Percentiles rank a stretch among this genome's conserved stretches.
phyloP scores from a whole-genome alignment of 2,888 invertebrate species.

The Leucania comma region DNA sequence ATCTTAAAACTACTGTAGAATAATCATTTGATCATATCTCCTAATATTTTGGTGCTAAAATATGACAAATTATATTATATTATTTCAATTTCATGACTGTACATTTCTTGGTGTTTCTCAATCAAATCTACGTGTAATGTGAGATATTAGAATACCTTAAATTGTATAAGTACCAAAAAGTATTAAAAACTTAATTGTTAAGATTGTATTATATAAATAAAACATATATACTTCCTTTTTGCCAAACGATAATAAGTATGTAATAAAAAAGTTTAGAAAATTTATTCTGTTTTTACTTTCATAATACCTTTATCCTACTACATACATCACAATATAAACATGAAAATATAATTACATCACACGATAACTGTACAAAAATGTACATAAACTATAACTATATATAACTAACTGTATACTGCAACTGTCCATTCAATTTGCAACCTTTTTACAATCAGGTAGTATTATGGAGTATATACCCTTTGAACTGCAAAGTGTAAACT shows the following conservation, averaged over 20 bases:
- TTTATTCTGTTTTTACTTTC: constrained; percentile 53
- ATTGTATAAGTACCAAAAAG: constrained; percentile 88
- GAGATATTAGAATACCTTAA: constrained; percentile 71
- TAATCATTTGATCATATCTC: constrained; percentile 73
- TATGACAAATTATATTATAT: constrained; percentile 71
- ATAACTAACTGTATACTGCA: too few relatives aligned
- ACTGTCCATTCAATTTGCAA: too few relatives aligned
- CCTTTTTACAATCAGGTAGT: too few relatives aligned
- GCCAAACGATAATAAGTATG: constrained; percentile 86
- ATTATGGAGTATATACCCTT: too few relatives aligned
- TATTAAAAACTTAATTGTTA: constrained; percentile 80
- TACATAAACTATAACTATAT: too few relatives aligned
- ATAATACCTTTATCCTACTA: background rate
- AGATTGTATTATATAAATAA: constrained; percentile 76
- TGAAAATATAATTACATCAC: too few relatives aligned
- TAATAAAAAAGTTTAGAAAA: constrained; percentile 84
- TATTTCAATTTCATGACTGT: constrained; percentile 62
- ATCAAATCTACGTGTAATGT: constrained; percentile 55
- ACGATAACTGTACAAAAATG: too few relatives aligned
- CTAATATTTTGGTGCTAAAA: constrained; percentile 86
- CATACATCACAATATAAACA: too few relatives aligned
- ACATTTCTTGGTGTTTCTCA: constrained; percentile 63
- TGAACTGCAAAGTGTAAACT: too few relatives aligned
- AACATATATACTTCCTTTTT: constrained; percentile 85
- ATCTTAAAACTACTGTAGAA: constrained; percentile 37